phyloP scores from a whole-genome alignment of 2,888 invertebrate genomes.

The Cataglyphis altisquamis region DNA sequence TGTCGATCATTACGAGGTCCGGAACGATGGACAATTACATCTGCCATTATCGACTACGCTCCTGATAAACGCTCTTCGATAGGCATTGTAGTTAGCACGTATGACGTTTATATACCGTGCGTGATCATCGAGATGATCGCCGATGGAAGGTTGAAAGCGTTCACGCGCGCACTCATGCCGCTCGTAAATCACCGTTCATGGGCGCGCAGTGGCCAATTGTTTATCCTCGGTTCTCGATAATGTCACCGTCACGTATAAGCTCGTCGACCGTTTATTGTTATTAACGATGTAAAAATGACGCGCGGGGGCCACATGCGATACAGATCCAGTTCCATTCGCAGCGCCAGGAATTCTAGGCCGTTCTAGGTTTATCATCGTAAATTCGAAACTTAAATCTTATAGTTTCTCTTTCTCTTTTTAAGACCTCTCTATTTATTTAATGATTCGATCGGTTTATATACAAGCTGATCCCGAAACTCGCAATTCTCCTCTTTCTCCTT shows the following conservation, averaged over 20 bases:
- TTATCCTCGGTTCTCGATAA: constrained; percentile 49
- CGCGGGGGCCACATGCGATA: neutral
- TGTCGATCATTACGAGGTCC: constrained; percentile 7
- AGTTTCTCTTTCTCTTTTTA: neutral
- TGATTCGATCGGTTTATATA: constrained; percentile 28
- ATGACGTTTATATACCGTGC: constrained; percentile 60
- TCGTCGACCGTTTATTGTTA: constrained; percentile 18
- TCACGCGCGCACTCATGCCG: constrained; percentile 13
- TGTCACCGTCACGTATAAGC: constrained; percentile 10
- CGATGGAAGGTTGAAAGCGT: constrained; percentile 41
- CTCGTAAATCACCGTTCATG: constrained; percentile 66
- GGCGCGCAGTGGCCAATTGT: constrained; percentile 52
- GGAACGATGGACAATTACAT: constrained; percentile 32
- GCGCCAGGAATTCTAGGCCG: neutral
- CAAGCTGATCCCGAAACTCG: neutral
- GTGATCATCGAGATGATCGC: constrained; percentile 48
- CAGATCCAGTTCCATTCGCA: constrained; percentile 13
- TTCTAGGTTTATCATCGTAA: neutral
- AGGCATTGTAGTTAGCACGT: constrained; percentile 55
- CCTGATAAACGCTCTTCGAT: constrained; percentile 69
- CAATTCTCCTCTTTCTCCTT: neutral
- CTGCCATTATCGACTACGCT: constrained; percentile 58
- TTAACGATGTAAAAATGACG: constrained; percentile 20
- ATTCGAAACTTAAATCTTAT: constrained; percentile 10
- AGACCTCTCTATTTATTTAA: constrained; percentile 15